Evolutionary conservation across 2,888 invertebrate genomes (phyloP).

Genomic region (Acronicta leporina): DNA sequence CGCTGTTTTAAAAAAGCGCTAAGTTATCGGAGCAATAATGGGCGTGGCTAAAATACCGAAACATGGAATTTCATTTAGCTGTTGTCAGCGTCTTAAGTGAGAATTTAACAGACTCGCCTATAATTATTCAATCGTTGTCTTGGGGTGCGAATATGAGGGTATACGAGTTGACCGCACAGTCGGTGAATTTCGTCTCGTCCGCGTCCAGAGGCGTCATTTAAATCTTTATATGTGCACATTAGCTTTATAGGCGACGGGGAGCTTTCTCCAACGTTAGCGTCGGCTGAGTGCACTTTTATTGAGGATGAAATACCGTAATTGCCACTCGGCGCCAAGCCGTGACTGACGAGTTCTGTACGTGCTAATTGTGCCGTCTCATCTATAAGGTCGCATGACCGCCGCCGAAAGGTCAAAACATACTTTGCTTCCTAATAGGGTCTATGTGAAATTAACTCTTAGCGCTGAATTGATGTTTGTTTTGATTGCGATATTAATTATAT

Average conservation of each 20-base stretch:
- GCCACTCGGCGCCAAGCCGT: conserved; percentile 82
- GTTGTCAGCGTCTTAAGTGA: conserved; percentile 25
- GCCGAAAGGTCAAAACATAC: conserved; percentile 59
- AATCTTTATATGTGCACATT: conserved; percentile 86
- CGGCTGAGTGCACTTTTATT: conserved; percentile 87
- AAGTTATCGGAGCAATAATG: too few relatives aligned
- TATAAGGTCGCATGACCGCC: conserved; percentile 62
- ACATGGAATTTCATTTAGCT: too few relatives aligned
- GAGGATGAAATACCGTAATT: conserved; percentile 86
- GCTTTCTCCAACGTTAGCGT: conserved; percentile 77
- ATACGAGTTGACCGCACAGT: conserved; percentile 35
- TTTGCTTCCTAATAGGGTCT: conserved; percentile 52
- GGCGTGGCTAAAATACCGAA: too few relatives aligned
- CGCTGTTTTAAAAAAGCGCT: too few relatives aligned
- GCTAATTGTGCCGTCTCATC: conserved; percentile 78
- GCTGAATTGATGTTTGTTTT: conserved; percentile 40
- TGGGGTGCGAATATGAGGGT: conserved; percentile 26
- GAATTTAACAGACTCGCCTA: conserved; percentile 23
- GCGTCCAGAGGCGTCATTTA: conserved; percentile 75
- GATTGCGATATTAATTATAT: conserved; percentile 22
- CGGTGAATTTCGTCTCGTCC: conserved; percentile 42
- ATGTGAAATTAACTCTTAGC: conserved; percentile 50
- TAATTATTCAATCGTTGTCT: conserved; percentile 40
- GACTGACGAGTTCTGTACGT: conserved; percentile 83
- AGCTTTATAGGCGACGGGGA: conserved; percentile 83